phyloP scores from a whole-genome alignment of 2,113 vertebrate genomes.

The Mellivora capensis region DNA sequence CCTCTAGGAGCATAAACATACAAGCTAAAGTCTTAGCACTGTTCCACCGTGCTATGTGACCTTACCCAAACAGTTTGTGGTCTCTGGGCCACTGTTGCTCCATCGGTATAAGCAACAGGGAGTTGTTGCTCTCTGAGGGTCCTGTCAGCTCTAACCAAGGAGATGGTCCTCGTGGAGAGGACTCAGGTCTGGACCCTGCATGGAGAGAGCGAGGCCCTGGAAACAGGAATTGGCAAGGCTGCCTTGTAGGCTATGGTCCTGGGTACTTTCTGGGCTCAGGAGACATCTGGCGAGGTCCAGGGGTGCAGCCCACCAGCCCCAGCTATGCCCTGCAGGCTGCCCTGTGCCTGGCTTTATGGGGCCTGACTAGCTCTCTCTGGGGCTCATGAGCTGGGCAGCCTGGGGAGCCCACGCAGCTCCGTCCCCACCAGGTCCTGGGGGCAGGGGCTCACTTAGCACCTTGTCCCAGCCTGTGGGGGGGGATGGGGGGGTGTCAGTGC shows the following conservation, averaged over 20 bases:
- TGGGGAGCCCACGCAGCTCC: conserved; percentile 61
- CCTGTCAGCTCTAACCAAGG: background rate
- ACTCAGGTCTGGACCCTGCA: background rate
- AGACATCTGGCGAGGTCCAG: background rate
- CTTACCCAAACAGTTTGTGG: background rate
- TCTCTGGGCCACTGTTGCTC: background rate
- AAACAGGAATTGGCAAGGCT: background rate
- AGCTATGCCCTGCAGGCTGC: background rate
- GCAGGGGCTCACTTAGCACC: background rate
- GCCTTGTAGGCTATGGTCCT: background rate
- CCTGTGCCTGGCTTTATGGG: conserved; percentile 38
- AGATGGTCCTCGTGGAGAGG: background rate
- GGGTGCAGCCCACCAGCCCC: background rate
- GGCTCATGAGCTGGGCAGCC: conserved; percentile 48
- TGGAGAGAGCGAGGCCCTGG: fast-evolving
- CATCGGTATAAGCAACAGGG: background rate
- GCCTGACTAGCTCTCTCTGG: conserved; percentile 47
- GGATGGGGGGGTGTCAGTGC: background rate
- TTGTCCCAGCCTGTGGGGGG: background rate
- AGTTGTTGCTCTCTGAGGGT: background rate
- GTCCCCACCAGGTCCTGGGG: conserved; percentile 60
- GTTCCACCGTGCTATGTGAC: background rate
- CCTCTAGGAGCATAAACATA: background rate
- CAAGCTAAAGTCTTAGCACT: background rate
- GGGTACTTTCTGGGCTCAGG: background rate